Base-by-base conservation (phyloP, 2,888 invertebrate genomes). In the Seira musarum region DNA sequence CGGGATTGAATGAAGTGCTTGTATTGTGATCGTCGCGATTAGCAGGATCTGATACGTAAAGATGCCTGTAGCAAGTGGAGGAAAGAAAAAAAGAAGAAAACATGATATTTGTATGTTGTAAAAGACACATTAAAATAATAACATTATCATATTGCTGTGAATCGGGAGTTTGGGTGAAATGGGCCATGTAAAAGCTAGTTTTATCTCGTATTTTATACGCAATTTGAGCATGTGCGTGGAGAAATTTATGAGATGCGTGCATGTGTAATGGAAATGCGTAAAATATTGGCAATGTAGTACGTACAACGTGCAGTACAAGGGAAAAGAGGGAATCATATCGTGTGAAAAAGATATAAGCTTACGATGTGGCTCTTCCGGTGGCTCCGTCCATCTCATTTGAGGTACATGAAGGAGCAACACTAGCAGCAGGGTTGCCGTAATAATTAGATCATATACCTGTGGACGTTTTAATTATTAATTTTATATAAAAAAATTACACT, bases 401-500 rank as follows among this genome's bases (percentile, higher is more conserved):
- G 85, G 87, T 49, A 87, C 82, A 61, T 82, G 79, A 15, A 87
- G 67, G 30, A 85, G 83, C 8, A 85, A 75, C 35, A 83, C 75
- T 40, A 87, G 82, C 1, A 86, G 80, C 17, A 87, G 80, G 5
- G 82, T 80, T 17, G 85, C 87, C 70, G 84, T 84, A 82, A 85
- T 83, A 21, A 86, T 49, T 46, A 87, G 77, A 82, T 87, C 87
- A 65, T 87, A 87, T 46, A 83, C 72, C 87, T 87, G 79, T 21
- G n/a, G n/a, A n/a, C n/a, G n/a, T n/a, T n/a, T n/a, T n/a, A n/a
- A n/a, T n/a, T n/a, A n/a, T n/a, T n/a, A n/a, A n/a, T 60, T 40
- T 10, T 10, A 46, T 46, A 46, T 13, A 46, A 46, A 13, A 46
- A 46, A 13, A 13, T 10, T 10, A 13, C 10, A 46, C 13, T 46